These are phyloP conservation scores for Omphaloscelis lunosa DNA, from an alignment of 2,888 invertebrate genomes.

Conservation along the genomic window DNA sequence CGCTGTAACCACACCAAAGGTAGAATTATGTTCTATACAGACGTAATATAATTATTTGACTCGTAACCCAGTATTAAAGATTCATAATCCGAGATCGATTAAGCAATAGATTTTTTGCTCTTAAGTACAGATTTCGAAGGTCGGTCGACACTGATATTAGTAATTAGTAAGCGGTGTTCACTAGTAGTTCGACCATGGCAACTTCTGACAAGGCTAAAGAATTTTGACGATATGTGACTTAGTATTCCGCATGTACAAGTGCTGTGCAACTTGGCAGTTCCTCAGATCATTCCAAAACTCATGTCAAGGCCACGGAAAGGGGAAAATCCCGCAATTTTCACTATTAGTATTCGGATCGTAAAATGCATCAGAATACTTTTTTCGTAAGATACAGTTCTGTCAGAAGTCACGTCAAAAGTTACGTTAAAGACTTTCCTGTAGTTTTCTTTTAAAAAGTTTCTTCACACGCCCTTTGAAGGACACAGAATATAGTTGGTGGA, in stretches of 20 bases:
- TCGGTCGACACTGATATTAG: constrained; percentile 66
- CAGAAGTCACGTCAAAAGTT: constrained; percentile 48
- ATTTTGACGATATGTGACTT: constrained; percentile 74
- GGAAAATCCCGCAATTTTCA: constrained; percentile 59
- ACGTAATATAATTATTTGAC: constrained; percentile 50
- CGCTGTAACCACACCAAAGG: constrained; percentile 22
- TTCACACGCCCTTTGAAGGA: constrained; percentile 28
- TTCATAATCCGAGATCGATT: constrained; percentile 64
- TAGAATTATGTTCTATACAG: constrained; percentile 42
- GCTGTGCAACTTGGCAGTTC: constrained; percentile 59
- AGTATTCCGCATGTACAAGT: constrained; percentile 71
- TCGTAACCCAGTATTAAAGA: constrained; percentile 56
- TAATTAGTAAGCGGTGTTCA: constrained; percentile 76
- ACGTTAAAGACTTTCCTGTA: constrained; percentile 40
- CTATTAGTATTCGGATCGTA: constrained; percentile 61
- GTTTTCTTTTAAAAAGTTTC: constrained; percentile 27
- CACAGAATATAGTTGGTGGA: constrained; percentile 4
- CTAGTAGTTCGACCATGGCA: constrained; percentile 63
- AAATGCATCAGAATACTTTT: constrained; percentile 39
- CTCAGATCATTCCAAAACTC: constrained; percentile 50
- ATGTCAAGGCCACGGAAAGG: constrained; percentile 54
- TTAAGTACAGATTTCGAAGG: constrained; percentile 68
- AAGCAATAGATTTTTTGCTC: constrained; percentile 64
- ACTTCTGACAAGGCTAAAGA: constrained; percentile 75
- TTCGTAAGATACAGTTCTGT: constrained; percentile 49